Evolutionary conservation across 2,888 invertebrate genomes (phyloP).

Genomic region (Oxystoma pomonae): DNA sequence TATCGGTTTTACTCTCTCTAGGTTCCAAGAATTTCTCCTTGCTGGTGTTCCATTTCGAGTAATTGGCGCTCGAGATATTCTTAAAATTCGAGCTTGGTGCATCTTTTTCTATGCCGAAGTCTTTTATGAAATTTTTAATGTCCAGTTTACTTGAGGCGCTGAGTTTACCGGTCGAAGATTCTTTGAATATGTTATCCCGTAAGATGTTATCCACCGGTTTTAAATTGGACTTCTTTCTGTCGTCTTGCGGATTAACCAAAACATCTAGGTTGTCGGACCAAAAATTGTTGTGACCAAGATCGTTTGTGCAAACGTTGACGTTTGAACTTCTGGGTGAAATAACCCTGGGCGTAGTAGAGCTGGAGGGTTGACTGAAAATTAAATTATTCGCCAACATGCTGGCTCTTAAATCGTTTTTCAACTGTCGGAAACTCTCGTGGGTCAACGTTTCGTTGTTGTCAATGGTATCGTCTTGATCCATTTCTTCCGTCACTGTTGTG

Average conservation of each 20-base stretch:
- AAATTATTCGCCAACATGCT: constrained; percentile 6
- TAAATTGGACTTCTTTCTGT: constrained; percentile 21
- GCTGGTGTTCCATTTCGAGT: constrained; percentile 41
- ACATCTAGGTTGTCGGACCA: too few species aligned
- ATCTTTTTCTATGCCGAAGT: constrained; percentile 34
- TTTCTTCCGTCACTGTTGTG: constrained; percentile 50
- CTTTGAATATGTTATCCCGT: constrained; percentile 18
- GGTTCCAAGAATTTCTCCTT: constrained; percentile 43
- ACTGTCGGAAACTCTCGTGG: constrained; percentile 17
- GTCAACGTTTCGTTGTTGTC: constrained; percentile 30
- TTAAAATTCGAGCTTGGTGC: constrained; percentile 29
- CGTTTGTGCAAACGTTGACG: constrained; percentile 32
- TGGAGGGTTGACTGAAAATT: constrained; percentile 1
- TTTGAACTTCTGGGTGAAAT: constrained; percentile 31
- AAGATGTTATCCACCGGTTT: constrained; percentile 35
- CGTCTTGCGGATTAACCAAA: too few species aligned
- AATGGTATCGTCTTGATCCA: constrained; percentile 33
- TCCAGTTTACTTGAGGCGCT: constrained; percentile 30
- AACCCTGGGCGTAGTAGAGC: constrained; percentile 26
- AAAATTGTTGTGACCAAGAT: constrained; percentile 27
- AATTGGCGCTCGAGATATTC: constrained; percentile 30
- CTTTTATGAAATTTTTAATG: constrained; percentile 30
- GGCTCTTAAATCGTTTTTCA: constrained; percentile 13
- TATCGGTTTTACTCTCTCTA: constrained; percentile 29
- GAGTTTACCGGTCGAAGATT: constrained; percentile 27